These are phyloP conservation scores for Dryocosmus kuriphilus DNA, from an alignment of 2,888 invertebrate species.

Conservation along the genomic window DNA sequence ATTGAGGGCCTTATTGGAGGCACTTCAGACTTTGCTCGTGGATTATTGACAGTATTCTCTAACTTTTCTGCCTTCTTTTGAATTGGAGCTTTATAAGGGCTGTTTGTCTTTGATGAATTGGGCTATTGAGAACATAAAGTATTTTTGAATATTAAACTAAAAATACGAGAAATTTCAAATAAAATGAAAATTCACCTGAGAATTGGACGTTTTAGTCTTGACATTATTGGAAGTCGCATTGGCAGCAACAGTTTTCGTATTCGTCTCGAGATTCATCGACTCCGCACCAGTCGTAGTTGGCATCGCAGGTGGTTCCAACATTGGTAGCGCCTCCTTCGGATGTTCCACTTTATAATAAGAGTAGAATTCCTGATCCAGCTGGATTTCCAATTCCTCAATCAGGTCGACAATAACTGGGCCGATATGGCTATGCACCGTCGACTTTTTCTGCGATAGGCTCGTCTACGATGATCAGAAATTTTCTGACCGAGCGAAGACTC, in stretches of 20 bases:
- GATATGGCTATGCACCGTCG: slow-evolving; percentile 74
- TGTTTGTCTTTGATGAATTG: slow-evolving; percentile 8
- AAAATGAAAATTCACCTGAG: slow-evolving; percentile 8
- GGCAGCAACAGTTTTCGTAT: slow-evolving; percentile 50
- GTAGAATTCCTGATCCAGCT: slow-evolving; percentile 72
- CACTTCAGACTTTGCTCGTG: slow-evolving; percentile 45
- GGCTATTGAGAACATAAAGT: not conserved
- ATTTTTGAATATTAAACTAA: not conserved
- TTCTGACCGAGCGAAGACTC: not conserved
- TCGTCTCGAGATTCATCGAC: slow-evolving; percentile 52
- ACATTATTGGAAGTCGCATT: not conserved
- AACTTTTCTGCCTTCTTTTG: not conserved
- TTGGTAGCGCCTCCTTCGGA: slow-evolving; percentile 59
- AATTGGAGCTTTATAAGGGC: not conserved
- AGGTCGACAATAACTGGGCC: slow-evolving; percentile 86
- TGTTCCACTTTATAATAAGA: slow-evolving; percentile 68
- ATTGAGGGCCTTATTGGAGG: not conserved
- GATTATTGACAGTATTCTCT: slow-evolving; percentile 6
- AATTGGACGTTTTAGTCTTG: slow-evolving; percentile 7
- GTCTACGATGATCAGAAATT: slow-evolving; percentile 53
- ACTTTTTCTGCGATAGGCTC: slow-evolving; percentile 68
- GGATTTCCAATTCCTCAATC: slow-evolving; percentile 83
- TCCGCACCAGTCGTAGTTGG: slow-evolving; percentile 33
- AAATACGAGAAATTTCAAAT: not conserved
- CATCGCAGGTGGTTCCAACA: slow-evolving; percentile 59